Evolutionary conservation across 2,888 invertebrate species (phyloP).

Genomic region (Azorinus chamasolen): DNA sequence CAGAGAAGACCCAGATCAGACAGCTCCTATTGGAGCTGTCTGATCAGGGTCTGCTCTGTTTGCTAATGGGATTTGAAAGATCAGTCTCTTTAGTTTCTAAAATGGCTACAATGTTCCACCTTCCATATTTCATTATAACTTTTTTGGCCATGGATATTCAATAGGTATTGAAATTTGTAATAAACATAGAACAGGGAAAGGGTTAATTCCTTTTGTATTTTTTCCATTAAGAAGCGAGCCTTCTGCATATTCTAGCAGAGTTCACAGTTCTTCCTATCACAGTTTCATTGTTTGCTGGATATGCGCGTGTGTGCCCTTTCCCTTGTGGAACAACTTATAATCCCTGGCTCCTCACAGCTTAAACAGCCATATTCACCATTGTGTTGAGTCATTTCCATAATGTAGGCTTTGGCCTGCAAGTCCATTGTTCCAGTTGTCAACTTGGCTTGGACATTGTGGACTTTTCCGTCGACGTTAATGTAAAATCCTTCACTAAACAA

Average conservation of each 20-base stretch:
- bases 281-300: neutral
- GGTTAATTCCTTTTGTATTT: too few relatives aligned
- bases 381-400: conserved; percentile 41
- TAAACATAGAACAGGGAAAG: too few relatives aligned
- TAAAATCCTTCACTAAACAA: conserved; percentile 19
- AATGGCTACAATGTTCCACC: too few relatives aligned
- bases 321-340: conserved; percentile 8
- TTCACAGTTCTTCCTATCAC: neutral
- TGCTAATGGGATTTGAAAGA: too few relatives aligned
- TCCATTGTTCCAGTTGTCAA: conserved; percentile 37
- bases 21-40: too few relatives aligned
- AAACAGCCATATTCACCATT: conserved; percentile 47
- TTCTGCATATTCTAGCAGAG: conserved; percentile 11
- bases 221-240: neutral
- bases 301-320: conserved; percentile 35
- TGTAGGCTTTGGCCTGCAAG: conserved; percentile 43
- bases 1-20: too few relatives aligned
- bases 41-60: too few relatives aligned
- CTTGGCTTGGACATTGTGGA: conserved; percentile 1
- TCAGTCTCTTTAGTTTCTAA: too few relatives aligned
- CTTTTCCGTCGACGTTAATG: conserved; percentile 3
- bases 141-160: too few relatives aligned
- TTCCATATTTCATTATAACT: too few relatives aligned
- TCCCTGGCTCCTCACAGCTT: conserved; percentile 32
- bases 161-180: too few relatives aligned